These are phyloP conservation scores for Tragelaphus imberbis DNA, from an alignment of 2,113 vertebrate species.

Conservation along the genomic window DNA sequence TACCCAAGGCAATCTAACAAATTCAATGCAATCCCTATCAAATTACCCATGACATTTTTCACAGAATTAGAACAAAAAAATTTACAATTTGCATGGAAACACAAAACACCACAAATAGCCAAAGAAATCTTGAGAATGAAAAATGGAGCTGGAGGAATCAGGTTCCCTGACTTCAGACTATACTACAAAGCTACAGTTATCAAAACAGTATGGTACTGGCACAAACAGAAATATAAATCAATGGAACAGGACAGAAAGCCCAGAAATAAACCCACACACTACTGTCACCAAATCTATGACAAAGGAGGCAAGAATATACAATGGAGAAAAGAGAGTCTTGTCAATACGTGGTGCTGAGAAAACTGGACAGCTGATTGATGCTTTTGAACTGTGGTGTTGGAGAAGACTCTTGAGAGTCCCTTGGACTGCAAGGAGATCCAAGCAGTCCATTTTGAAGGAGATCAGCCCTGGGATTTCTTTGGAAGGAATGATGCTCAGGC, in stretches of 20 bases:
- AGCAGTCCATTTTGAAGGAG: too few species aligned
- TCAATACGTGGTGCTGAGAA: fast-evolving
- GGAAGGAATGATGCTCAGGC: too few species aligned
- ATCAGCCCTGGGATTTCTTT: too few species aligned
- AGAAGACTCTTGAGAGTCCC: too few species aligned
- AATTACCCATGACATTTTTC: not conserved
- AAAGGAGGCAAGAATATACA: not conserved
- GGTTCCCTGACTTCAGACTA: not conserved
- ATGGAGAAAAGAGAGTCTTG: not conserved
- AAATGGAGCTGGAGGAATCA: not conserved
- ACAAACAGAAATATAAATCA: not conserved
- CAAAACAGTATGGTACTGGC: not conserved
- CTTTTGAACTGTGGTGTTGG: too few species aligned
- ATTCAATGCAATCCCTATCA: not conserved
- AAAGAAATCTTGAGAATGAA: not conserved
- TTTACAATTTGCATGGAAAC: not conserved
- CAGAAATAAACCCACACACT: not conserved
- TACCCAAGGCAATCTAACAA: not conserved
- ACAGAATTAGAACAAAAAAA: not conserved
- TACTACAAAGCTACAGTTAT: not conserved
- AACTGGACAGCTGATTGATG: not conserved
- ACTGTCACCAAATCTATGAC: not conserved
- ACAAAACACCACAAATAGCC: not conserved
- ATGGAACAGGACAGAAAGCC: not conserved
- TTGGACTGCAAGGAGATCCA: too few species aligned